These are phyloP conservation scores for Catharus ustulatus DNA, from an alignment of 2,797 vertebrate genomes.

Conservation along the genomic window DNA sequence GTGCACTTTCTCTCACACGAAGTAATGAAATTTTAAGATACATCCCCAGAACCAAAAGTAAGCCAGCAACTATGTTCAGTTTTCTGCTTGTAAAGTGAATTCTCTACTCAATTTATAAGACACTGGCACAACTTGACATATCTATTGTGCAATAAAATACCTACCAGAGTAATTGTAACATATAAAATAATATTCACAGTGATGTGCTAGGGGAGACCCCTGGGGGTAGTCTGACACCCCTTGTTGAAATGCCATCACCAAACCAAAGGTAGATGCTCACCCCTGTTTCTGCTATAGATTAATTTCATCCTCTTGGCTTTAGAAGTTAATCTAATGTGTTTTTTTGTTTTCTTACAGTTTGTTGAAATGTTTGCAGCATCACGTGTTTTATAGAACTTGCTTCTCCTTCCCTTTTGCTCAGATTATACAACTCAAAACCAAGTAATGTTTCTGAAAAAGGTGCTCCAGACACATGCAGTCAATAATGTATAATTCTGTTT, in stretches of 20 bases:
- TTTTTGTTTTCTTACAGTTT: background rate
- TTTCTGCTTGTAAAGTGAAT: conserved; percentile 75
- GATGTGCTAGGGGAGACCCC: background rate
- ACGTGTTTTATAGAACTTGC: background rate
- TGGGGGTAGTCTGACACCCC: background rate
- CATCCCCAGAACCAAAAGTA: conserved; percentile 34
- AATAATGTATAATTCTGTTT: background rate
- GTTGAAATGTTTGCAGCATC: background rate
- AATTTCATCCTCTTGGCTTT: background rate
- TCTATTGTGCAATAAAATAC: conserved; percentile 63
- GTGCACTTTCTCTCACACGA: background rate
- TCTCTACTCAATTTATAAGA: conserved; percentile 64
- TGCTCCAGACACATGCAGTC: background rate
- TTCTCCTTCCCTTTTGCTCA: background rate
- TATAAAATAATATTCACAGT: conserved; percentile 45
- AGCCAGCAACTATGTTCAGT: conserved; percentile 59
- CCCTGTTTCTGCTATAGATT: background rate
- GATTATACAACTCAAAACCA: background rate
- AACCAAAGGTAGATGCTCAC: background rate
- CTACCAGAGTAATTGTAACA: conserved; percentile 31
- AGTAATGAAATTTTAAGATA: conserved; percentile 68
- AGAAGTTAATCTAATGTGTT: background rate
- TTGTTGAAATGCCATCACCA: conserved; percentile 33
- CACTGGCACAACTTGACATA: conserved; percentile 49
- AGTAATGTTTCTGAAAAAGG: background rate